These are phyloP conservation scores for Acanthoscelides obtectus DNA, from an alignment of 2,888 invertebrate species.

Conservation along the genomic window DNA sequence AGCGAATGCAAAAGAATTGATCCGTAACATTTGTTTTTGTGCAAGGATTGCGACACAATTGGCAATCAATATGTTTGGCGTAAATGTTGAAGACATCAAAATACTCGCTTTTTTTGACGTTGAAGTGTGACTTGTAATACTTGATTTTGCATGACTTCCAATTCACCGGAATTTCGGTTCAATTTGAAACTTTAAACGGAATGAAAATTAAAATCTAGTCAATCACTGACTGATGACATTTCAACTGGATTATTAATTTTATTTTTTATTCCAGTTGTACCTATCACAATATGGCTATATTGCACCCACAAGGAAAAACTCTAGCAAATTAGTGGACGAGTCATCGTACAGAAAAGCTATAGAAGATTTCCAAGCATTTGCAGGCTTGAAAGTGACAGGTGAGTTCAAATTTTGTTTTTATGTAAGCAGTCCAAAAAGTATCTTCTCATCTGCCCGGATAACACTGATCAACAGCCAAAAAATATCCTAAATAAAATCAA, in stretches of 20 bases:
- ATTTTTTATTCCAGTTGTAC: constrained; percentile 70
- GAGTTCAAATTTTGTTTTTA: no score
- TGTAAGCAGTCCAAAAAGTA: no score
- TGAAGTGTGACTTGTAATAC: no score
- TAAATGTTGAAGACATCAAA: background rate
- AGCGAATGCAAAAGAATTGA: background rate
- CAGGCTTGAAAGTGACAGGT: constrained; percentile 86
- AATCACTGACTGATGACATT: no score
- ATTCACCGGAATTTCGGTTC: no score
- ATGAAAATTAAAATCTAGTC: no score
- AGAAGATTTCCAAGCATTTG: constrained; percentile 85
- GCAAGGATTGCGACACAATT: background rate
- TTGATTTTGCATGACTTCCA: no score
- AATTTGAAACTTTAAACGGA: no score
- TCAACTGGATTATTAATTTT: background rate
- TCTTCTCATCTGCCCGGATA: no score
- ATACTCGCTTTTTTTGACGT: no score
- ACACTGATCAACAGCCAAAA: no score
- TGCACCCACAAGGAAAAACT: constrained; percentile 58
- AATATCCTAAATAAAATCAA: no score
- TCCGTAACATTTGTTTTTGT: background rate
- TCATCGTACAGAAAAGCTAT: constrained; percentile 74
- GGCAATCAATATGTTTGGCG: background rate
- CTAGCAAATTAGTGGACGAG: constrained; percentile 74
- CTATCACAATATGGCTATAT: constrained; percentile 84